Conservation (phyloP, 2,888 invertebrate species). For the Lochmaea crataegi region DNA sequence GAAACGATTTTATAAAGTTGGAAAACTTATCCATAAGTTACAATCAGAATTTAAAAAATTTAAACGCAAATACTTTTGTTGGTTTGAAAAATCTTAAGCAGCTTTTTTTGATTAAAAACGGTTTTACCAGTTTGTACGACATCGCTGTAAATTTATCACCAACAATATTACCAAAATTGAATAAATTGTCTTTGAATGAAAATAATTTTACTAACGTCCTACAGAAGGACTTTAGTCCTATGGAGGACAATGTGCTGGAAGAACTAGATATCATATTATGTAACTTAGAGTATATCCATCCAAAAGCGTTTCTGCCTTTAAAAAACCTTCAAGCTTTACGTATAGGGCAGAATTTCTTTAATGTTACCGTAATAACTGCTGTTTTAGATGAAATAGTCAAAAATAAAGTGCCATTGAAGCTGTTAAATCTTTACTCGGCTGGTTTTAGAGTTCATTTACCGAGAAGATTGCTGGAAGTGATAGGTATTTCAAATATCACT, state of each 20-base stretch:
- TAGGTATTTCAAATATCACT: constrained; percentile 68
- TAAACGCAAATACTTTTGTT: constrained; percentile 66
- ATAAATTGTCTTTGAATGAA: constrained; percentile 68
- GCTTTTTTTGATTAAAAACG: constrained; percentile 69
- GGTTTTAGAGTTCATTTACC: constrained; percentile 69
- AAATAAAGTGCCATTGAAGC: constrained; percentile 64
- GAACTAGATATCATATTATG: constrained; percentile 68
- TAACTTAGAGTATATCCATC: constrained; percentile 68
- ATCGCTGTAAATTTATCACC: constrained; percentile 65
- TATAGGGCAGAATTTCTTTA: constrained; percentile 70
- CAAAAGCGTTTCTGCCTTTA: constrained; percentile 67
- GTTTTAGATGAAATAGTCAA: constrained; percentile 63
- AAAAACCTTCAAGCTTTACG: constrained; percentile 65
- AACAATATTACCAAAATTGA: constrained; percentile 65
- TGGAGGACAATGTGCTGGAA: constrained; percentile 65
- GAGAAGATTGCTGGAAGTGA: constrained; percentile 64
- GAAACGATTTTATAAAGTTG: constrained; percentile 64
- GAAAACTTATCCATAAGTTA: constrained; percentile 70
- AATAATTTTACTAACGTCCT: constrained; percentile 67
- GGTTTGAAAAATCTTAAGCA: constrained; percentile 68
- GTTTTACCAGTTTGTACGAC: constrained; percentile 65
- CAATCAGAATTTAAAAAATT: constrained; percentile 65
- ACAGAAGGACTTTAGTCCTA: constrained; percentile 65
- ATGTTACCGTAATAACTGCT: constrained; percentile 63
- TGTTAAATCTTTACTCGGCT: constrained; percentile 68